These are phyloP conservation scores for Pollenia labialis DNA, from an alignment of 2,888 invertebrate species.

Conservation along the genomic window DNA sequence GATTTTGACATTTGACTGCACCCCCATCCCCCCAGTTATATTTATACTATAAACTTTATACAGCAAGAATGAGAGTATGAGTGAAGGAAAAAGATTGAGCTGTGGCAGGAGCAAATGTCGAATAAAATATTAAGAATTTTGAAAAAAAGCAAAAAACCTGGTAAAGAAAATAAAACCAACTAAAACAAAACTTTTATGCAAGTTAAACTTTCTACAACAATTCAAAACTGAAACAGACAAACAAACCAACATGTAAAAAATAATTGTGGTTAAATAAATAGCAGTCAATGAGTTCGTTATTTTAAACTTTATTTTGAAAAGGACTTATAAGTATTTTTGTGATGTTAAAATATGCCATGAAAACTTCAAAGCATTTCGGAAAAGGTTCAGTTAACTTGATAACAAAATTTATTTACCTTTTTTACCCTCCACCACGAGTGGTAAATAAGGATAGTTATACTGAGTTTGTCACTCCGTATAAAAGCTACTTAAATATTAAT, in stretches of 20 bases:
- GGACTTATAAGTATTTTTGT: not conserved
- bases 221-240: not conserved
- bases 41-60: not conserved
- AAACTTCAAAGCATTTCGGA: not conserved
- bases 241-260: conserved; percentile 32
- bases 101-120: not conserved
- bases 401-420: no score
- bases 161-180: conserved; percentile 17
- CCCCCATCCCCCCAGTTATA: conserved; percentile 4
- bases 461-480: no score
- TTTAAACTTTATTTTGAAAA: not conserved
- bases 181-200: conserved; percentile 50
- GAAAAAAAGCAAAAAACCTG: not conserved
- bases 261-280: conserved; percentile 50
- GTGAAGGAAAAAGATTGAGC: conserved; percentile 10
- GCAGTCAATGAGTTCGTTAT: conserved; percentile 8
- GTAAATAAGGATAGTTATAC: no score
- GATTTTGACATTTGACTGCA: conserved; percentile 71
- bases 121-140: conserved; percentile 40
- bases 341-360: not conserved
- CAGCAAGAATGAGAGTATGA: not conserved
- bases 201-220: conserved; percentile 46
- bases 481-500: no score
- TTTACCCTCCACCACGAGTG: no score
- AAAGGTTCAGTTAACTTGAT: no score